Conservation (phyloP, 2,113 vertebrate species). For the Silurus glanis region DNA sequence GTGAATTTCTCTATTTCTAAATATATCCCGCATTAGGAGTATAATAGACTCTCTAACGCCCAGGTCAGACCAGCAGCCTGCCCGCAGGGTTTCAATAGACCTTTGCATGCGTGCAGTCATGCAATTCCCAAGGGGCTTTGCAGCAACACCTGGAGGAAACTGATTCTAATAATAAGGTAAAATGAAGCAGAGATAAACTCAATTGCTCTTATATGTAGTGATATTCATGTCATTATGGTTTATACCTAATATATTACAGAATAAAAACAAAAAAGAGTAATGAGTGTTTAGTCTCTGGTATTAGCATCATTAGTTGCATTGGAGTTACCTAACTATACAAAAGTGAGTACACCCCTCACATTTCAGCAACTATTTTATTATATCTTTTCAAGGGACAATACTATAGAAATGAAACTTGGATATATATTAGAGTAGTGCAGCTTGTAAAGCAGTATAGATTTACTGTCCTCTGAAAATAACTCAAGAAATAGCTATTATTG, state of each 20-base stretch:
- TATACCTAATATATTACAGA: not conserved
- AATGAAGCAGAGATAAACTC: conserved; percentile 8
- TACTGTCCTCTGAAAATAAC: no score
- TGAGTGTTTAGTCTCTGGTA: not conserved
- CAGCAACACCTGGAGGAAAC: conserved; percentile 43
- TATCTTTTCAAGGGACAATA: no score
- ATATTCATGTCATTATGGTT: not conserved
- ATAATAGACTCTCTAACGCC: conserved; percentile 38
- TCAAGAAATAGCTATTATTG: no score
- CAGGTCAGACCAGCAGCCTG: conserved; percentile 34
- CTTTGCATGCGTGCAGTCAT: conserved; percentile 20
- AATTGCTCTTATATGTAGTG: not conserved
- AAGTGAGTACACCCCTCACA: no score
- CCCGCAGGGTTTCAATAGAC: conserved; percentile 49
- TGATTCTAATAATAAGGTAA: conserved; percentile 37
- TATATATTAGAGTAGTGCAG: no score
- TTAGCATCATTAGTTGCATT: not conserved
- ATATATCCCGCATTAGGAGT: conserved; percentile 23
- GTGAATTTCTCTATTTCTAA: conserved; percentile 44
- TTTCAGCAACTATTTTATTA: no score
- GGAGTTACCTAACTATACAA: not conserved
- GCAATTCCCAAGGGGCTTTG: not conserved
- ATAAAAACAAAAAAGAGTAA: no score
- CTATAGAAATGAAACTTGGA: no score
- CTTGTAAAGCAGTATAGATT: no score